Conservation (phyloP, 2,797 vertebrate genomes). For the Crypturellus tataupa region DNA sequence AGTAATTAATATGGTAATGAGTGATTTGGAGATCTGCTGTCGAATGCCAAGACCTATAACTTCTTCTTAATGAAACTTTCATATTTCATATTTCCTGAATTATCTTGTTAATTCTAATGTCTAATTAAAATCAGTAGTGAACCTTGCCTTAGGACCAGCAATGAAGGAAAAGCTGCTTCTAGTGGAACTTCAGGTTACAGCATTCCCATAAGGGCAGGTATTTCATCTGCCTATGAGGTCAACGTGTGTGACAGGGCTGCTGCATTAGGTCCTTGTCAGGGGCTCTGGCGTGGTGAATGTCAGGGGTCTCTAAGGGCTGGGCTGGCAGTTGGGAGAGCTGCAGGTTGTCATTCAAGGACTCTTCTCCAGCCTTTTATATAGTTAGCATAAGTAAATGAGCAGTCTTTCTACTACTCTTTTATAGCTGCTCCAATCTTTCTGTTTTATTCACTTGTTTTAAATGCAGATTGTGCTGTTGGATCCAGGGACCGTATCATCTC, state of each 20-base stretch:
- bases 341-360: not conserved
- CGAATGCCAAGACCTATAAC: not conserved
- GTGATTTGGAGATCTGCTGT: not conserved
- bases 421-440: not conserved
- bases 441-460: constrained; percentile 5
- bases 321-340: not conserved
- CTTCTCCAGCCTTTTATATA: not conserved
- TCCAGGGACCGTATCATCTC: not conserved
- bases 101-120: not conserved
- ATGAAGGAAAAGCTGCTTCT: not conserved
- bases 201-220: not conserved
- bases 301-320: not conserved
- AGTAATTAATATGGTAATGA: not conserved
- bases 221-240: not conserved
- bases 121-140: not conserved
- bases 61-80: constrained; percentile 27
- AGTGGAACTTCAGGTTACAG: not conserved
- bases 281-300: not conserved
- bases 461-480: not conserved
- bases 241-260: accelerated
- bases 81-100: not conserved
- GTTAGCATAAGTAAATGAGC: not conserved
- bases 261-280: not conserved
- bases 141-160: not conserved
- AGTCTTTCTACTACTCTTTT: not conserved